phyloP scores from a whole-genome alignment of 1,140 invertebrate genomes.

The Parasteatoda tepidariorum region DNA sequence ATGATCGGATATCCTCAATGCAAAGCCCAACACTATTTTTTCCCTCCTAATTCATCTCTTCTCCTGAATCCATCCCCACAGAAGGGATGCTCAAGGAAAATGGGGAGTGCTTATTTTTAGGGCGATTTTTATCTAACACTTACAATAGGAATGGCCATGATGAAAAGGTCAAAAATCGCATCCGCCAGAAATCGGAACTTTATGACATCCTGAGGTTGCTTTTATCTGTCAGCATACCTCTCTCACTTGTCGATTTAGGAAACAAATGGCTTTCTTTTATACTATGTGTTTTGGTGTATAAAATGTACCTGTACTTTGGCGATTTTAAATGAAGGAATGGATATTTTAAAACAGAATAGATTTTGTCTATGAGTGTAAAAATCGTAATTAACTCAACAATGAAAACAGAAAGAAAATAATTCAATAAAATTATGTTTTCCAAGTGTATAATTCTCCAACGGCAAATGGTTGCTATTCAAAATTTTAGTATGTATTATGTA shows the following conservation, averaged over 20 bases:
- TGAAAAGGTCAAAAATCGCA: background rate
- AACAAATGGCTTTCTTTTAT: no score
- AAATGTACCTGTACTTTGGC: no score
- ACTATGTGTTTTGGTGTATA: no score
- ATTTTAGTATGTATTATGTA: no score
- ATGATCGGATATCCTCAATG: constrained; percentile 58
- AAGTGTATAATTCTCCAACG: no score
- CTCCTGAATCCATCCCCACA: background rate
- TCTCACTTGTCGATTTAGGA: constrained; percentile 5
- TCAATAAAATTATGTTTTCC: no score
- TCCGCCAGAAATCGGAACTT: constrained; percentile 15
- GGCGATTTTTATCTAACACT: constrained; percentile 12
- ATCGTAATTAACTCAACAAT: no score
- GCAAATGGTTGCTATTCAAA: no score
- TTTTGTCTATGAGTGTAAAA: no score
- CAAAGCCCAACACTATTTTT: constrained; percentile 45
- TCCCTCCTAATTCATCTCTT: background rate
- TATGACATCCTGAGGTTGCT: background rate
- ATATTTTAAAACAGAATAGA: no score
- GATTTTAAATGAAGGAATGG: no score
- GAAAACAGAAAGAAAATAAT: no score
- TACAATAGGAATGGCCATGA: constrained; percentile 3
- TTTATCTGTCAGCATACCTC: constrained; percentile 3
- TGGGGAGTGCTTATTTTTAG: constrained; percentile 41
- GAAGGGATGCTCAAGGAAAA: background rate